phyloP scores from a whole-genome alignment of 2,113 vertebrate genomes.

The Rhinopomastus cyanomelas region DNA sequence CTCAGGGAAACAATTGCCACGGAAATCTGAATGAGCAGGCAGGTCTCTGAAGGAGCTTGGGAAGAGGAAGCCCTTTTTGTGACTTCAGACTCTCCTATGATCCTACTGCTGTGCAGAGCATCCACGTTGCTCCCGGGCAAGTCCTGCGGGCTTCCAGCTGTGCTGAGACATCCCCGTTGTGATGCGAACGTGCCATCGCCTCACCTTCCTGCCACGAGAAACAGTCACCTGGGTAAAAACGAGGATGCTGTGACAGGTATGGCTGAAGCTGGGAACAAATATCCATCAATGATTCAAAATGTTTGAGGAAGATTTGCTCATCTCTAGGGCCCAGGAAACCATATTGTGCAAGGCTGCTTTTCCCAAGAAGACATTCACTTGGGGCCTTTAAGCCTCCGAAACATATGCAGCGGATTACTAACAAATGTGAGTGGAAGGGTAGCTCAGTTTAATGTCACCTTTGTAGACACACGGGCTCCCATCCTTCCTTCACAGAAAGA shows the following conservation, averaged over 20 bases:
- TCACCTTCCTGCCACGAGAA: background rate
- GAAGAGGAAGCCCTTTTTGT: background rate
- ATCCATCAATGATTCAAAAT: slow-evolving; percentile 42
- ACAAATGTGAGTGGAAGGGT: slow-evolving; percentile 13
- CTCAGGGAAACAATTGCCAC: background rate
- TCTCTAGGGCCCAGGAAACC: background rate
- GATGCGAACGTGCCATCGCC: background rate
- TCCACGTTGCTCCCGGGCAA: background rate
- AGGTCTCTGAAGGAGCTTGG: background rate
- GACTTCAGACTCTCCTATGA: background rate
- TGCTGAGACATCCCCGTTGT: background rate
- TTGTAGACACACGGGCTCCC: background rate
- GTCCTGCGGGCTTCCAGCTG: background rate
- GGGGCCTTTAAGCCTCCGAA: background rate
- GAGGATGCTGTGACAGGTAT: background rate
- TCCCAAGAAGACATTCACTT: background rate
- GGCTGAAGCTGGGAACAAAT: slow-evolving; percentile 21
- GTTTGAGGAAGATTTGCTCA: background rate
- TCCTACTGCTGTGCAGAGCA: background rate
- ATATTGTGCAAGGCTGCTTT: background rate
- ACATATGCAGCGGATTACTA: slow-evolving; percentile 15
- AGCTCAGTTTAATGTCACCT: slow-evolving; percentile 30
- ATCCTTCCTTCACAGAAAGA: slow-evolving; percentile 25
- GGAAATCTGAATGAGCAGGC: background rate
- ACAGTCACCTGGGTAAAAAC: background rate